Base-by-base conservation (phyloP, 1,140 invertebrate species). In the Drosophila oshimai region DNA sequence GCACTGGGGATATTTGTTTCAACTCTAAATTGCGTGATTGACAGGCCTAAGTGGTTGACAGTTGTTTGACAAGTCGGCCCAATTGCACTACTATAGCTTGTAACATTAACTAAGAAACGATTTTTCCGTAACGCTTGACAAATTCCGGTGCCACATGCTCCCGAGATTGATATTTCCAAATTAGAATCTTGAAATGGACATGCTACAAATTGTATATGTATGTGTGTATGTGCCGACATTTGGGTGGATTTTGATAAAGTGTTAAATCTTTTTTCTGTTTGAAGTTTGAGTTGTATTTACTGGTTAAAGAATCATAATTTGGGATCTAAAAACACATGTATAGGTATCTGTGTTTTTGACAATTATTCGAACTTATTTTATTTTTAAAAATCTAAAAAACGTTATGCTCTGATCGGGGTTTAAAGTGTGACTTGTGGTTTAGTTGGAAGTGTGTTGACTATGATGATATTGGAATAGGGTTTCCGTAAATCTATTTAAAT, bases 31-130 rank as follows among this genome's bases (percentile, higher is more conserved):
- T 49, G 51, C 67, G 74, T 90, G 88, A 90, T 90, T 90, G 88
- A 90, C 88, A 89, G 88, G 53, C 70, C 76, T 74, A 89, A 90
- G 88, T 90, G 88, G 76, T 78, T 90, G 88, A 90, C 88, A 90
- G 80, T 90, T 90, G 88, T 88, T 84, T 90, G 88, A 84, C 88
- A 86, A 90, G 55, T 90, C 81, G 69, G 67, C 51, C 54, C 72
- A 70, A 70, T 76, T 68, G 81, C 79, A 69, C 79, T 87, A 74
- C 58, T 87, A 55, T 65, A 64, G 44, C 57, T 53, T 55, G 57
- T 68, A 58, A 58, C 74, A 86, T 74, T 84, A 58, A 57, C 71
- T 58, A 58, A 55, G 79, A 76, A 88, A 67, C 83, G 71, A 75
- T 90, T 89, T 58, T 65, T 61, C 53, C 76, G 88, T 90, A 90